Percentiles rank a stretch among this genome's conserved stretches.
These are phyloP conservation scores for Sicus ferrugineus DNA, from an alignment of 2,888 invertebrate genomes.

Conservation along the genomic window DNA sequence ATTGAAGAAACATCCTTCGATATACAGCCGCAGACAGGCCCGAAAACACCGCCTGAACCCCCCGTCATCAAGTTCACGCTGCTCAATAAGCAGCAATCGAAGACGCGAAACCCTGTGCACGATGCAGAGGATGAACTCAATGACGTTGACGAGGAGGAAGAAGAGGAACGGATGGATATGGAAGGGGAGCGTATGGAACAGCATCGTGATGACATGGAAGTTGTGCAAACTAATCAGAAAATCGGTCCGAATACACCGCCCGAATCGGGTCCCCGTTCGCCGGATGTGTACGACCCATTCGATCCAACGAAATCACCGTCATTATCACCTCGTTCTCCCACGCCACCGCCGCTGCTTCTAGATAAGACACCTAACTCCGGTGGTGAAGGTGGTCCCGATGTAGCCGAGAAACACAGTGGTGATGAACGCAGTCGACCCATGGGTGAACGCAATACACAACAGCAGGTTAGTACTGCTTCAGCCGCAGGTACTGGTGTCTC, in stretches of 20 bases:
- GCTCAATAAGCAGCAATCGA: slow-evolving; percentile 66
- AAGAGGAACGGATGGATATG: slow-evolving; percentile 26
- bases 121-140: slow-evolving; percentile 62
- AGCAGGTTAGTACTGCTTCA: slow-evolving; percentile 26
- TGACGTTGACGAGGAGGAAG: slow-evolving; percentile 43
- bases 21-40: slow-evolving; percentile 68
- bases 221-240: slow-evolving; percentile 59
- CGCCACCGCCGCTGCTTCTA: slow-evolving; percentile 48
- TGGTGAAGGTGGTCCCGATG: slow-evolving; percentile 34
- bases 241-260: slow-evolving; percentile 79
- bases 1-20: slow-evolving; percentile 59
- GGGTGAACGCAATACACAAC: slow-evolving; percentile 35
- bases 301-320: slow-evolving; percentile 83
- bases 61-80: slow-evolving; percentile 71
- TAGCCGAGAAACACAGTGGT: slow-evolving; percentile 38
- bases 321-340: slow-evolving; percentile 61
- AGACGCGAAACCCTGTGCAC: slow-evolving; percentile 71
- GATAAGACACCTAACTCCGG: slow-evolving; percentile 46
- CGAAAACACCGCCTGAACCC: slow-evolving; percentile 80
- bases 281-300: slow-evolving; percentile 89
- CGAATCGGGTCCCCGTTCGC: slow-evolving; percentile 74
- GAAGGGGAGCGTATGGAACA: slow-evolving; percentile 42
- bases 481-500: slow-evolving; percentile 38
- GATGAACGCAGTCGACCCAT: slow-evolving; percentile 38
- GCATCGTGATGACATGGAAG: slow-evolving; percentile 44